phyloP scores from a whole-genome alignment of 2,797 vertebrate species.

The Halcyon badia region DNA sequence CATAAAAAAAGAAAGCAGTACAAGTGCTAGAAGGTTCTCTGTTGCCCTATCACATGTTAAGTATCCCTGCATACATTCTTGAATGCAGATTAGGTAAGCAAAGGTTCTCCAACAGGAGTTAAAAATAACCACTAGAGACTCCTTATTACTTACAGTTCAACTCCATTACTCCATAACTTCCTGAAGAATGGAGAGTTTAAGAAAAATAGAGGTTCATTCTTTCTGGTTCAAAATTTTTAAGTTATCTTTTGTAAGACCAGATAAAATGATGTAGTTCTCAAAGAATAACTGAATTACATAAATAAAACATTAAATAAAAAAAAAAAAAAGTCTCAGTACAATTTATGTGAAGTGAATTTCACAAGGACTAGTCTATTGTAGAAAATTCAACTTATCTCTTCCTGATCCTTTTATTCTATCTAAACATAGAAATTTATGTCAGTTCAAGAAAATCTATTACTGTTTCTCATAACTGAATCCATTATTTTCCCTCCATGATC shows the following conservation, averaged over 20 bases:
- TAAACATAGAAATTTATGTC: conserved; percentile 77
- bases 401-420: conserved; percentile 75
- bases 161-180: conserved; percentile 14
- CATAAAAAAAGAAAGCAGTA: background rate
- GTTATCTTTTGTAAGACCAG: conserved; percentile 61
- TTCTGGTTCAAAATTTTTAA: conserved; percentile 49
- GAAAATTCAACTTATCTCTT: conserved; percentile 76
- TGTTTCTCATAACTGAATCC: conserved; percentile 77
- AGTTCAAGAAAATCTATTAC: conserved; percentile 75
- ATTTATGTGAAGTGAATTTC: conserved; percentile 76
- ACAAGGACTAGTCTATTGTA: conserved; percentile 64
- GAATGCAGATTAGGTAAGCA: background rate
- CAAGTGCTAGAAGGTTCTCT: background rate
- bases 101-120: background rate
- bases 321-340: conserved; percentile 50
- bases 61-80: background rate
- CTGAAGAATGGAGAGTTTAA: background rate
- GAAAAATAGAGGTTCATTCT: conserved; percentile 45
- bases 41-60: background rate
- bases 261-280: conserved; percentile 64
- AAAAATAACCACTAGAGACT: background rate
- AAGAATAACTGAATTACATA: conserved; percentile 77
- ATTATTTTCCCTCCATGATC: conserved; percentile 74
- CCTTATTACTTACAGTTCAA: background rate
- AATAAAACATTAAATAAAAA: conserved; percentile 79